phyloP scores from a whole-genome alignment of 2,113 vertebrate species.

The Conger conger region DNA sequence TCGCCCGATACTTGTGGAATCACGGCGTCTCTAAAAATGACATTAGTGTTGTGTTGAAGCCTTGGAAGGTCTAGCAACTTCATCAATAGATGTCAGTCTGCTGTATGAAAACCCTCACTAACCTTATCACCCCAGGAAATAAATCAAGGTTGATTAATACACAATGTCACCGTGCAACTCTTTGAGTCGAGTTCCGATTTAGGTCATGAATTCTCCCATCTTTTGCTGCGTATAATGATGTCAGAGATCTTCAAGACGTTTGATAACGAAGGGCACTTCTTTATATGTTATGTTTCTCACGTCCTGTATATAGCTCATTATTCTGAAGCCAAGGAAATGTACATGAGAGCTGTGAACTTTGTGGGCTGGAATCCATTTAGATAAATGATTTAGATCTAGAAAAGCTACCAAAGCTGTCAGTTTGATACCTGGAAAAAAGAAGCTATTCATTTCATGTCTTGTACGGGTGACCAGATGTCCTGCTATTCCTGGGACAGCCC shows the following conservation, averaged over 20 bases:
- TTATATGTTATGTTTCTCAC: background rate
- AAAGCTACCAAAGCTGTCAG: background rate
- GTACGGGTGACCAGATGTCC: no score
- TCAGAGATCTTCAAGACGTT: constrained; percentile 10
- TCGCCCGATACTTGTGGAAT: background rate
- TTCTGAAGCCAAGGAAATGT: background rate
- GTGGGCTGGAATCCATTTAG: background rate
- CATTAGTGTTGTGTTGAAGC: constrained; percentile 12
- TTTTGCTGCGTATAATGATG: background rate
- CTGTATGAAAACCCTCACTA: background rate
- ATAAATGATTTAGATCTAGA: background rate
- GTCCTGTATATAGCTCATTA: background rate
- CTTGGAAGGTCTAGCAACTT: background rate
- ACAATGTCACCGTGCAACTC: background rate
- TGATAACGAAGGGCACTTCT: background rate
- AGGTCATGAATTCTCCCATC: background rate
- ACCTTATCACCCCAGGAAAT: background rate
- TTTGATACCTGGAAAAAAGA: background rate
- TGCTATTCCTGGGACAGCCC: no score
- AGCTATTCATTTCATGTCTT: no score
- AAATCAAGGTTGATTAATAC: constrained; percentile 17
- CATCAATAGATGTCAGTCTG: background rate
- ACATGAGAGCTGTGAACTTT: background rate
- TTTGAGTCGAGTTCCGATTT: background rate
- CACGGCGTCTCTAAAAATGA: background rate